Percentiles rank a stretch among this genome's conserved stretches.
Evolutionary conservation across 2,797 vertebrate species (phyloP).

Genomic region (Rhabdomys pumilio): DNA sequence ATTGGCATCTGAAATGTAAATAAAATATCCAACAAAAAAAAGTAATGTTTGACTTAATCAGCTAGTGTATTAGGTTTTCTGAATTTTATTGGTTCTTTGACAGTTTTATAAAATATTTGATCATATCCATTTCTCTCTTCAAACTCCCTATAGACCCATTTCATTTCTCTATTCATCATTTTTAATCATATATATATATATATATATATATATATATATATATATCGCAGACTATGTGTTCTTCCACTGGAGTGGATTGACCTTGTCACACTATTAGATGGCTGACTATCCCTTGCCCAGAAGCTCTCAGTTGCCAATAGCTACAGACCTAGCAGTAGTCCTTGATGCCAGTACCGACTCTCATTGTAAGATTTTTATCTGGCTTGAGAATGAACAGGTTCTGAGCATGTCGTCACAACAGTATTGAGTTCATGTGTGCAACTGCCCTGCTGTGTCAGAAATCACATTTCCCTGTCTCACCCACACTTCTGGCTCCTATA

Average conservation of each 20-base stretch:
- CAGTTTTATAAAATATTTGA: neutral
- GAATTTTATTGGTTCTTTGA: neutral
- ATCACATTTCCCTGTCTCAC: neutral
- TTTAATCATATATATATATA: too few relatives aligned
- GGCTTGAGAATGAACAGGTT: neutral
- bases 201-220: too few relatives aligned
- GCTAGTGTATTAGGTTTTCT: neutral
- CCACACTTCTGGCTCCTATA: too few relatives aligned
- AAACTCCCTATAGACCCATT: neutral
- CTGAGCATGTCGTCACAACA: too few relatives aligned
- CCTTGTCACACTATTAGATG: neutral
- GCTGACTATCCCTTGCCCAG: too few relatives aligned
- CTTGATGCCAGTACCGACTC: neutral
- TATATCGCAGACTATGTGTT: too few relatives aligned
- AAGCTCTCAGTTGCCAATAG: neutral
- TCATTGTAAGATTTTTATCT: neutral
- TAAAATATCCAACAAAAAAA: too few relatives aligned
- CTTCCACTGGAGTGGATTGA: neutral
- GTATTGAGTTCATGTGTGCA: neutral
- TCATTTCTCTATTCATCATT: neutral
- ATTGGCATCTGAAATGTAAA: too few relatives aligned
- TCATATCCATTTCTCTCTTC: neutral
- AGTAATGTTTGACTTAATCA: neutral
- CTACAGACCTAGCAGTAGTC: neutral
- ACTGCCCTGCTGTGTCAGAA: neutral